Evolutionary conservation across 2,113 vertebrate species (phyloP), one percentile per base, ranked within the genome.

Genomic region (Perccottus glenii): DNA sequence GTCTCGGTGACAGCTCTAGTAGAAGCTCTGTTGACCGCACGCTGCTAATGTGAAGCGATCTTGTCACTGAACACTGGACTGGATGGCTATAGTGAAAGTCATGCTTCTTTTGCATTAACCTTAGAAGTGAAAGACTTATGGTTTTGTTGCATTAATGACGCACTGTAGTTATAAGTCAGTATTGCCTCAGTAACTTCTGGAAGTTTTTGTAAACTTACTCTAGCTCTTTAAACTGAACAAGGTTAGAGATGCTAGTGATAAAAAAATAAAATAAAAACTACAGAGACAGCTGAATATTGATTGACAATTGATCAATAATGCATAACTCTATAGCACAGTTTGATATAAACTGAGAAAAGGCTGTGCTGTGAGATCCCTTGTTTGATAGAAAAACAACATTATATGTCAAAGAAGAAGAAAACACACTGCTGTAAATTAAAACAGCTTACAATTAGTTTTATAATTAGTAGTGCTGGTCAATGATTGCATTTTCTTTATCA

Each of bases 1-100:
- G 73, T 61, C 70, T 66, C 56, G 1, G 16, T 87, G 83, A 87
- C 80, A 80, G 75, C 69, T 76, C 65, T 57, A 64, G 56, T 75
- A 60, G 75, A 61, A 68, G 52, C 56, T 52, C 58, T 9, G 44
- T 61, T 77, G 81, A 70, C 75, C 61, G 11, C 70, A 33, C 33
- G 51, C 67, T 14, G 38, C 64, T 88, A 73, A 85, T 73, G 60
- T 76, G 70, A 80, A 70, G 52, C 36, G 82, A 85, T 85, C 73
- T 61, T 33, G 62, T 69, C 80, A 76, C 61, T 60, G 40, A 76
- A 63, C 58, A 12, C 62, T 6, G 32, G 49, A 8, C 47, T 65
- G 64, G 80, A 73, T 81, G 36, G 51, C 77, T 75, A 81, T 67
- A 74, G 73, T 78, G 70, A 73, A 67, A 71, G 75, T 78, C 83